Conservation (phyloP, 64 coral and sea anemone genomes). For the Pocillopora damicornis region DNA sequence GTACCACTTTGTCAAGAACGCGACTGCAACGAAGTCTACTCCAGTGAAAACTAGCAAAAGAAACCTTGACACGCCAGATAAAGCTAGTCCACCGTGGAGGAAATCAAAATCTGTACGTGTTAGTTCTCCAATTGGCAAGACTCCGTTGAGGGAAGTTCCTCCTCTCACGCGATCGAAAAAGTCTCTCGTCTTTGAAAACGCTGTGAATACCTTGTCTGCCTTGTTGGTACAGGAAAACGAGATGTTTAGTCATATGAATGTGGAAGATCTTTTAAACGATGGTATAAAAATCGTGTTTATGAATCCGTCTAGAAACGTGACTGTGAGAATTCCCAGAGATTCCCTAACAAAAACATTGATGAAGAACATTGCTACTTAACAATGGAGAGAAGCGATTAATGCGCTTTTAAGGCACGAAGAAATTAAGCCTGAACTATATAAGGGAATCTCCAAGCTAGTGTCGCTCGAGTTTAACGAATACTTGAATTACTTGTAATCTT, state of each 20-base stretch:
- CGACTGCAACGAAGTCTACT: too few relatives aligned
- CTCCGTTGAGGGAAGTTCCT: too few relatives aligned
- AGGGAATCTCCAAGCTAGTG: neutral
- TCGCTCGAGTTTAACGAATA: constrained; percentile 16
- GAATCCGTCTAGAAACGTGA: constrained; percentile 23
- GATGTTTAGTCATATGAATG: neutral
- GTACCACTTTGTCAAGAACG: too few relatives aligned
- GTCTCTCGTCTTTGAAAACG: neutral
- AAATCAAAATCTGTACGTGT: too few relatives aligned
- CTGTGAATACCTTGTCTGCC: too few relatives aligned
- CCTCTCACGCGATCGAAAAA: neutral
- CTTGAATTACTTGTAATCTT: neutral
- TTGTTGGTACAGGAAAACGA: too few relatives aligned
- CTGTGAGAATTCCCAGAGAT: constrained; percentile 31
- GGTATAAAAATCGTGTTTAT: constrained; percentile 17
- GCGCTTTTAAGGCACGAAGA: constrained; percentile 32
- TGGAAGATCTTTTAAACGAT: constrained; percentile 21
- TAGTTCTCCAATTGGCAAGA: too few relatives aligned
- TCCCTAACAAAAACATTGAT: constrained; percentile 12
- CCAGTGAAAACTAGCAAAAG: too few relatives aligned
- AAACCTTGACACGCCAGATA: too few relatives aligned
- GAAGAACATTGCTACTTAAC: constrained; percentile 2
- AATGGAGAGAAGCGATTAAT: constrained; percentile 29
- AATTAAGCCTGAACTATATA: neutral
- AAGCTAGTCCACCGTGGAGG: too few relatives aligned